Conservation (phyloP, 2,113 vertebrate species). For the Urocitellus parryii region DNA sequence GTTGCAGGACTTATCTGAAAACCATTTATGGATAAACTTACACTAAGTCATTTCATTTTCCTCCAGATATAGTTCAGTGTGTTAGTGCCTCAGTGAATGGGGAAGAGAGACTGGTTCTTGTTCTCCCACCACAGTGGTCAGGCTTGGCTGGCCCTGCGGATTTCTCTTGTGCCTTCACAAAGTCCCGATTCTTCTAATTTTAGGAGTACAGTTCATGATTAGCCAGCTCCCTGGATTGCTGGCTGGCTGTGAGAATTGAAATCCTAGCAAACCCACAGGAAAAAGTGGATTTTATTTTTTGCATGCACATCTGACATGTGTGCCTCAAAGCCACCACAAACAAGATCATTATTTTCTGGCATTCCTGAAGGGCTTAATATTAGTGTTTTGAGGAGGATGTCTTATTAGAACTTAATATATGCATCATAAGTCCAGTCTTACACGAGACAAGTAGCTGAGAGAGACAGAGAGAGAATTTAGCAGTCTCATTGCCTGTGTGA, state of each 20-base stretch:
- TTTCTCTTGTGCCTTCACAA: not conserved
- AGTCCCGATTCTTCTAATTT: not conserved
- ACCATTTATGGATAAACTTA: accelerated
- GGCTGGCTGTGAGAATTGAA: not conserved
- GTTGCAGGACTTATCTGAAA: not conserved
- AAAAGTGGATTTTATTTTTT: not conserved
- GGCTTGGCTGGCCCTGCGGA: not conserved
- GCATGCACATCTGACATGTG: not conserved
- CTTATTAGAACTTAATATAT: not conserved
- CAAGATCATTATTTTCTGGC: not conserved
- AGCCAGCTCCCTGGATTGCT: not conserved
- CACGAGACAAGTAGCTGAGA: not conserved
- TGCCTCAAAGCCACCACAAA: not conserved
- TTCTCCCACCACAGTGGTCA: not conserved
- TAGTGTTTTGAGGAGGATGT: not conserved
- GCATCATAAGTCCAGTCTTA: not conserved
- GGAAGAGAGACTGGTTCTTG: no score
- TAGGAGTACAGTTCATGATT: not conserved
- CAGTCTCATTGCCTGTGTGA: not conserved
- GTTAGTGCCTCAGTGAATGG: no score
- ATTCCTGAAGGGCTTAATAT: not conserved
- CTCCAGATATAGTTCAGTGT: no score
- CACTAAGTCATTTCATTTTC: accelerated
- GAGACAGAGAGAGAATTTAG: no score
- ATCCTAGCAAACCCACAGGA: not conserved